A percentile compares a stretch with the other conserved stretches of the same genome.
These are phyloP conservation scores for Pristionchus maxplancki DNA, from an alignment of 2,888 invertebrate genomes.

Conservation along the genomic window DNA sequence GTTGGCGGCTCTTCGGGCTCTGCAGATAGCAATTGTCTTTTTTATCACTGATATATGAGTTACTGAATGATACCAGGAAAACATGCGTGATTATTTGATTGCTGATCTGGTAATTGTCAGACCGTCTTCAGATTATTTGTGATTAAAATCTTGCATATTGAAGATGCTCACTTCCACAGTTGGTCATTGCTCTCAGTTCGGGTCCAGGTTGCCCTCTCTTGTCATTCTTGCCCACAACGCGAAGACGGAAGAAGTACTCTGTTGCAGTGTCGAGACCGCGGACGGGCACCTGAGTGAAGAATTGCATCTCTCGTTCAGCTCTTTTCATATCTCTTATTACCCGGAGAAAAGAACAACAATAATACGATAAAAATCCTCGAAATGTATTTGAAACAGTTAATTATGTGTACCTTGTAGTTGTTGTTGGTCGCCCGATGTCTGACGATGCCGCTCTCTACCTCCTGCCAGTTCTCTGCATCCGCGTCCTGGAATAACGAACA, in stretches of 20 bases:
- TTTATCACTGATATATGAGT: neutral
- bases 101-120: too few relatives aligned
- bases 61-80: neutral
- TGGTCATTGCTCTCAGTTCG: conserved; percentile 74
- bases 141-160: too few relatives aligned
- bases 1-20: conserved; percentile 74
- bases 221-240: conserved; percentile 77
- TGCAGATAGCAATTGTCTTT: conserved; percentile 30
- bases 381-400: too few relatives aligned
- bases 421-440: conserved; percentile 67
- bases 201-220: conserved; percentile 77
- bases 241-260: conserved; percentile 77
- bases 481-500: conserved; percentile 38
- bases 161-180: conserved; percentile 73
- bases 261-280: conserved; percentile 75
- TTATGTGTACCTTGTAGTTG: conserved; percentile 68
- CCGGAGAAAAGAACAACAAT: neutral
- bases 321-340: too few relatives aligned
- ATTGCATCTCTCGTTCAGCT: neutral
- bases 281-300: conserved; percentile 58
- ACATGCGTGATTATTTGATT: too few relatives aligned
- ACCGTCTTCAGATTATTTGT: too few relatives aligned
- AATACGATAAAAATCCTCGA: neutral
- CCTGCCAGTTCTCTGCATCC: conserved; percentile 48
- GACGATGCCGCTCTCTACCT: conserved; percentile 62